These are phyloP conservation scores for Hylyphantes graminicola DNA, from an alignment of 1,140 invertebrate species.

Conservation along the genomic window DNA sequence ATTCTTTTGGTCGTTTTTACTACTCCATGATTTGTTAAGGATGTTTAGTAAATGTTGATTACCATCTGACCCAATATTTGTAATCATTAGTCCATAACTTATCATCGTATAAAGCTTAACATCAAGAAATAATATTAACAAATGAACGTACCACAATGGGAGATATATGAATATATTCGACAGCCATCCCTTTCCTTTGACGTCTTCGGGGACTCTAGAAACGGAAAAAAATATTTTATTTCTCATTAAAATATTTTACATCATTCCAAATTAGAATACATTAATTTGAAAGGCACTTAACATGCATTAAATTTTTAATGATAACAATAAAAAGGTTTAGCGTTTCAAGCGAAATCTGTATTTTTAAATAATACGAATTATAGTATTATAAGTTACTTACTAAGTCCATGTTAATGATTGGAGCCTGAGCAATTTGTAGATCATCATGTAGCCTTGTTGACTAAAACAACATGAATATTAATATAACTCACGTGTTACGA, in stretches of 20 bases:
- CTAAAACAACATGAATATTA: constrained; percentile 61
- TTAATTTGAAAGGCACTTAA: neutral
- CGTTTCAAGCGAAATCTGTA: neutral
- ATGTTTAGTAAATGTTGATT: constrained; percentile 1
- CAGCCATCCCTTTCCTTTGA: constrained; percentile 64
- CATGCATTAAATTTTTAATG: neutral
- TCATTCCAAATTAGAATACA: neutral
- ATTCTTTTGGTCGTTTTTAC: neutral
- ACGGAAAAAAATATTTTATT: neutral
- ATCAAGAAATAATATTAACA: neutral
- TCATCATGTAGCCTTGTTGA: constrained; percentile 70
- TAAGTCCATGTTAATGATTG: constrained; percentile 65
- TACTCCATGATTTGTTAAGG: constrained; percentile 7
- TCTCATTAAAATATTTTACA: neutral
- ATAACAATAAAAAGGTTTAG: too few relatives aligned
- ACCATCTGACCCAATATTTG: neutral
- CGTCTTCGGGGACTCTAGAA: constrained; percentile 7
- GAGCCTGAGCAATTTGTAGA: constrained; percentile 73
- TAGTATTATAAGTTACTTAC: neutral
- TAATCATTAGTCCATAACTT: constrained; percentile 25
- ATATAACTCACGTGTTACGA: neutral
- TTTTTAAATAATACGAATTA: neutral
- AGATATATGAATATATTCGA: constrained; percentile 78
- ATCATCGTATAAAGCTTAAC: neutral
- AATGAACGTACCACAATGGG: constrained; percentile 72